Percentiles rank a stretch among this genome's conserved stretches.
Conservation (phyloP, 2,888 invertebrate genomes). For the Didymodactylos carnosus region DNA sequence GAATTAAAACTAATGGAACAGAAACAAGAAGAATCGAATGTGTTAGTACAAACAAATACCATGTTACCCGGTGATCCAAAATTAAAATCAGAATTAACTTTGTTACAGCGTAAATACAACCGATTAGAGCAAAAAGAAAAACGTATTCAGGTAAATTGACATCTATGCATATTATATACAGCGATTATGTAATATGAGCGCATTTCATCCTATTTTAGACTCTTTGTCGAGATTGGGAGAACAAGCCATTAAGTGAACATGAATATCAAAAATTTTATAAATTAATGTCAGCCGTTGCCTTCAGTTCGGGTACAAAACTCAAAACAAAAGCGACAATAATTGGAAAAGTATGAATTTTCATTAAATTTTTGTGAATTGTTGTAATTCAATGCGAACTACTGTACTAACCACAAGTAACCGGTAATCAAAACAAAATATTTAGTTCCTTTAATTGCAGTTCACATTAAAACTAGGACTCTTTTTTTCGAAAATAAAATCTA, state of each 20-base stretch:
- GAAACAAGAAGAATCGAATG: conserved; percentile 18
- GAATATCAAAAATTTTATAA: background rate
- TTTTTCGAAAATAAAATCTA: too few species aligned
- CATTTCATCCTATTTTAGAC: too few species aligned
- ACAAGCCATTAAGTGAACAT: too few species aligned
- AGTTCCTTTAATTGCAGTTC: too few species aligned
- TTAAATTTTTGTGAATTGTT: too few species aligned
- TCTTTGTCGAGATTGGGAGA: background rate
- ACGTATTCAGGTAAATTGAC: conserved; percentile 27
- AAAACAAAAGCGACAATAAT: background rate
- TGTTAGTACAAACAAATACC: conserved; percentile 17
- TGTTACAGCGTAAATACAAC: conserved; percentile 30
- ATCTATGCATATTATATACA: too few species aligned
- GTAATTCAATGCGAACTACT: too few species aligned
- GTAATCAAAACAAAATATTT: too few species aligned
- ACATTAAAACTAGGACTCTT: too few species aligned
- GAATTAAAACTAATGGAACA: conserved; percentile 19
- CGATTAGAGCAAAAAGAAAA: conserved; percentile 30
- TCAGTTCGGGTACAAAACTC: background rate
- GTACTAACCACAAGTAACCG: too few species aligned
- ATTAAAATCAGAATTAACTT: conserved; percentile 28
- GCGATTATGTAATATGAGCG: too few species aligned
- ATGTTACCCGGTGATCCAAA: conserved; percentile 14
- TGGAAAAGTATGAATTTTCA: too few species aligned
- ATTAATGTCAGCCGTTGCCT: background rate